Evolutionary conservation across 1,140 invertebrate genomes (phyloP), one percentile per base, ranked within the genome.

Genomic region (Procambarus virginalis): DNA sequence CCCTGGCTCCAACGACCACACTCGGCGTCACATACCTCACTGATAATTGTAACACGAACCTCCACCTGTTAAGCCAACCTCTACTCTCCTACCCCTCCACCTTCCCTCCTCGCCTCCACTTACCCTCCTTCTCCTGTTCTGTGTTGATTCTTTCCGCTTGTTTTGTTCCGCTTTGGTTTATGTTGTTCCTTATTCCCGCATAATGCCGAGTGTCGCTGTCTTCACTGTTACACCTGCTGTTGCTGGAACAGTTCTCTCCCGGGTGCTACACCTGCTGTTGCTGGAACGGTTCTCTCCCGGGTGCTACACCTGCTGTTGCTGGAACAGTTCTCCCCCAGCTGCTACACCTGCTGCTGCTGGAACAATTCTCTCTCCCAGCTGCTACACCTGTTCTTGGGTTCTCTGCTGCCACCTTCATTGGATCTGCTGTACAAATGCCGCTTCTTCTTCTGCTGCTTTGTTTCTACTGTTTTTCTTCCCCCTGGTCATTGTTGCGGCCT

Each of bases 11-110:
- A 48, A 55, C 4, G 84, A 85, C 84, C 84, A 85, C 84, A 85
- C 73, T 77, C 8, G 73, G 49, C 70, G 84, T 76, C 51, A 20
- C 48, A 60, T 77, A 85, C 58, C 84, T 85, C 84, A 85, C 84
- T 85, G 84, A 85, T 85, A 85, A 85, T 85, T 77, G 84, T 76
- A 85, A 85, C 84, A 46, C 20, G 84, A 85, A 22, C 77, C 49
- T n/a, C 34, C 34, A 34, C 34, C 34, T 34, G 34, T 34, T 34
- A 34, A 34, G 34, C 34, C 34, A 34, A 1, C 34, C 34, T 34
- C 34, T 34, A 34, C 34, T 34, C 34, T 34, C 34, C 34, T 34
- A 34, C 34, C 34, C 34, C 34, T 34, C 34, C 34, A 34, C 34
- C 34, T 34, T 34, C 34, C 34, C 34, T 34, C 34, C 34, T 34